Evolutionary conservation across 2,888 invertebrate genomes (phyloP), one percentile per base, ranked within the genome.

Genomic region (Desoria tigrina): DNA sequence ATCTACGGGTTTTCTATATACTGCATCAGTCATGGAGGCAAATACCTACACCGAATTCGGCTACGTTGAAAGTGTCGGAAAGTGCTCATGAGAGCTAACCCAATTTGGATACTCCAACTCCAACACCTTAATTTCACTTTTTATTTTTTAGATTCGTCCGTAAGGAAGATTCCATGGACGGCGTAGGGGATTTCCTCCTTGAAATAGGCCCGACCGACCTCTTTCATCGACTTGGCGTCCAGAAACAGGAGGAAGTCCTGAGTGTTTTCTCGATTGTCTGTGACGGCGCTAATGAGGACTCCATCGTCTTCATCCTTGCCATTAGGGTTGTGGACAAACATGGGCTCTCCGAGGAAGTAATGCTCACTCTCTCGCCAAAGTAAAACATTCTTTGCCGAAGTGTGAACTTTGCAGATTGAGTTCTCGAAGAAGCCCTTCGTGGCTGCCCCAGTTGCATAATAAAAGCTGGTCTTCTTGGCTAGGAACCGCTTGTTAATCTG

Each of bases 281-380:
- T 74, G 1, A 78, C 77, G 18, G 77, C 75, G 16, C 77, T 74
- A 60, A 80, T 69, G 3, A 80, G 56, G 2, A 79, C 75, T 11
- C 83, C 84, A 65, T 83, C 83, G 71, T 84, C 84, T 49, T 69
- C 72, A 23, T 77, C 77, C 0, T 64, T 76, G 2, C 79, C 79
- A 27, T 78, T 78, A 2, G 83, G 83, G 32, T 78, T 72, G 0
- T 80, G 76, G 1, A 83, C 79, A 71, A 83, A 84, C 28, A 81
- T 77, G 1, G 83, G 81, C 73, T 84, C 84, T n/a, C 80, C 79
- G 16, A 51, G 21, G 26, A 24, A 51, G 26, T 21, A 24, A 24
- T 24, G 14, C 26, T 51, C 51, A 14, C 21, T 21, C 21, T 51
- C 51, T 24, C 51, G 14, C 23, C 14, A 51, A 14, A 51, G 14